Base-by-base conservation (phyloP, 2,888 invertebrate genomes). In the Colletes collaris region DNA sequence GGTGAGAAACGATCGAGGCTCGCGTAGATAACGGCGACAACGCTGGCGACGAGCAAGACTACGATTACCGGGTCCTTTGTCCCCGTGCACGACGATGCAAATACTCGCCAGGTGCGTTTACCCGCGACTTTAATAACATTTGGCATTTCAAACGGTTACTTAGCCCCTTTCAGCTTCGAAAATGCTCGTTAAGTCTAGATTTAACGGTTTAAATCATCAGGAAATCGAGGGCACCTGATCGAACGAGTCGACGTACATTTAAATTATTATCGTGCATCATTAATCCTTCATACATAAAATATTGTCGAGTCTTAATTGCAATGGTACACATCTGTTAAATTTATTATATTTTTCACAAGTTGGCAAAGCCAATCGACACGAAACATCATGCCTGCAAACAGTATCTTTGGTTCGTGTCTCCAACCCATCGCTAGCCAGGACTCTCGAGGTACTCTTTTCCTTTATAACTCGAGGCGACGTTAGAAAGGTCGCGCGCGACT, bases 1-100 rank as follows among this genome's bases (percentile, higher is more conserved):
- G 83, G 82, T 88, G 84, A 87, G 88, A 88, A 88, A 88, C 83
- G 81, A 85, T 85, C 82, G 79, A 69, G 68, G 19, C 73, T 67
- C 63, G 72, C 50, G 58, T 49, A 76, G 82, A 87, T 87, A 85
- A 82, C 81, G 66, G 58, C 76, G 84, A 78, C 60, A 72, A 78
- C 70, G 74, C 63, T 63, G 49, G 72, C 73, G 73, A 72, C 66
- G 74, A 58, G 50, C 69, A 50, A 67, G 46, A 37, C 59, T 46
- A 80, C 65, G 50, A 68, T 68, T 60, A 50, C 60, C 55, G 56
- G 27, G 35, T 79, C 82, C 79, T 84, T 84, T 84, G 82, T 84
- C 82, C 77, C 58, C 59, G 52, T 53, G 46, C 35, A 46, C 27
- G 46, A 44, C 52, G 37, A 55, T 74, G 68, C 6, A 53, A 55